phyloP scores from a whole-genome alignment of 2,113 vertebrate genomes.

The Ivindomyrus marchei region DNA sequence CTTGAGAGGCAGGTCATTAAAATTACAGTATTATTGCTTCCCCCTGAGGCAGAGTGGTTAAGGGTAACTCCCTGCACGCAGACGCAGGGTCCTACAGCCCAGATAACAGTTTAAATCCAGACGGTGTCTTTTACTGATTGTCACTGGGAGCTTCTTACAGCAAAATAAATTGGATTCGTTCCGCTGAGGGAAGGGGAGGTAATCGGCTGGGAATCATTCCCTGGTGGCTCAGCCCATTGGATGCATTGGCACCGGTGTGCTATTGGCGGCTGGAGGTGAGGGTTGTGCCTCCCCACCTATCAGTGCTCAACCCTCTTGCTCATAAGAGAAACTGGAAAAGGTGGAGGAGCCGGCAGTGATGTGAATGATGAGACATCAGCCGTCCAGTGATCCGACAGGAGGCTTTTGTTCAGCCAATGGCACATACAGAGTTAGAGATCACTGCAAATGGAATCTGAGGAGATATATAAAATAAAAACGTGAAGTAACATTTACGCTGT shows the following conservation, averaged over 20 bases:
- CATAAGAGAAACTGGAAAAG: not conserved
- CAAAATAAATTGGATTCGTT: not conserved
- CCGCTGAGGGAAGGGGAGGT: not conserved
- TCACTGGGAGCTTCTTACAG: not conserved
- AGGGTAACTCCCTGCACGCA: not conserved
- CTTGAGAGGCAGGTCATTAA: not conserved
- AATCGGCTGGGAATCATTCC: not conserved
- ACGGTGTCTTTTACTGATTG: not conserved
- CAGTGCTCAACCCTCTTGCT: not conserved
- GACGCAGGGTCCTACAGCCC: not conserved
- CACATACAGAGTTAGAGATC: not conserved
- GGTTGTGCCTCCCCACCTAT: not conserved
- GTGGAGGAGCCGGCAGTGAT: not conserved
- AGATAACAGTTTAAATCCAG: constrained; percentile 1
- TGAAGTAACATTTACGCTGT: not conserved
- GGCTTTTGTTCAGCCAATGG: not conserved
- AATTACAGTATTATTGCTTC: not conserved
- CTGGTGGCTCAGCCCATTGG: not conserved
- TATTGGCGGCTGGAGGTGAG: not conserved
- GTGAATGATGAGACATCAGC: not conserved
- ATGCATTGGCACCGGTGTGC: not conserved
- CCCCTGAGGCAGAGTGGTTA: not conserved
- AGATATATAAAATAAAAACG: not conserved
- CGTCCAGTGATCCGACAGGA: not conserved
- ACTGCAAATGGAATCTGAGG: not conserved